Conservation (phyloP, 1,140 invertebrate species). For the Drosophila persimilis region DNA sequence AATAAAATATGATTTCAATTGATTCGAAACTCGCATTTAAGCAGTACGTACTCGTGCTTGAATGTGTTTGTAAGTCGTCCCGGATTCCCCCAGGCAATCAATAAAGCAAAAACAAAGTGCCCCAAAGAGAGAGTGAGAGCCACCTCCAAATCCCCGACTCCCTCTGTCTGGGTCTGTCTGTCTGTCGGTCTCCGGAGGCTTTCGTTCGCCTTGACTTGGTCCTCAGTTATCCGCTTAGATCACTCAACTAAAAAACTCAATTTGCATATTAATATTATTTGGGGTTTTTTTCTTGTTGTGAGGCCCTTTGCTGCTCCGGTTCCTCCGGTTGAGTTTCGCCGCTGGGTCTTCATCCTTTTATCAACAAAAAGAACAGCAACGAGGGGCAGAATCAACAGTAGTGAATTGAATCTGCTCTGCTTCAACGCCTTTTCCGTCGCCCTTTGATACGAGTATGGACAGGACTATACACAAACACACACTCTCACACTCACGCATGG, state of each 20-base stretch:
- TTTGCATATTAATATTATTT: conserved; percentile 82
- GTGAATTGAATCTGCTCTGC: conserved; percentile 78
- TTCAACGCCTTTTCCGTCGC: conserved; percentile 70
- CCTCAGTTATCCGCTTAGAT: conserved; percentile 81
- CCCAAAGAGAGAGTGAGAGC: conserved; percentile 29
- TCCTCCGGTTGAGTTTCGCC: conserved; percentile 13
- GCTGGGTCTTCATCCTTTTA: conserved; percentile 59
- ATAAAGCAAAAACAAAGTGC: conserved; percentile 66
- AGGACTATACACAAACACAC: conserved; percentile 8
- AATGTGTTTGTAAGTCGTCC: conserved; percentile 7
- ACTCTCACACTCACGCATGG: conserved; percentile 22
- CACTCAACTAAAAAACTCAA: conserved; percentile 82
- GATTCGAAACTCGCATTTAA: conserved; percentile 74
- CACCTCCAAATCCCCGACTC: background rate
- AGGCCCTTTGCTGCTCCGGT: background rate
- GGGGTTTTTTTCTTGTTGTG: conserved; percentile 60
- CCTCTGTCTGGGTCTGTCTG: conserved; percentile 1
- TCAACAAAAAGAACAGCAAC: conserved; percentile 62
- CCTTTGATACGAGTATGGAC: conserved; percentile 62
- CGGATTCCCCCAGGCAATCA: conserved; percentile 53
- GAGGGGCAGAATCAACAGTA: conserved; percentile 67
- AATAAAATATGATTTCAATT: conserved; percentile 80
- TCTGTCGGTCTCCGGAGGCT: conserved; percentile 35
- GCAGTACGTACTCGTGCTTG: conserved; percentile 47
- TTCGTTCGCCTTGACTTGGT: conserved; percentile 39